Base-by-base conservation (phyloP, 2,113 vertebrate species). In the Alethe diademata region DNA sequence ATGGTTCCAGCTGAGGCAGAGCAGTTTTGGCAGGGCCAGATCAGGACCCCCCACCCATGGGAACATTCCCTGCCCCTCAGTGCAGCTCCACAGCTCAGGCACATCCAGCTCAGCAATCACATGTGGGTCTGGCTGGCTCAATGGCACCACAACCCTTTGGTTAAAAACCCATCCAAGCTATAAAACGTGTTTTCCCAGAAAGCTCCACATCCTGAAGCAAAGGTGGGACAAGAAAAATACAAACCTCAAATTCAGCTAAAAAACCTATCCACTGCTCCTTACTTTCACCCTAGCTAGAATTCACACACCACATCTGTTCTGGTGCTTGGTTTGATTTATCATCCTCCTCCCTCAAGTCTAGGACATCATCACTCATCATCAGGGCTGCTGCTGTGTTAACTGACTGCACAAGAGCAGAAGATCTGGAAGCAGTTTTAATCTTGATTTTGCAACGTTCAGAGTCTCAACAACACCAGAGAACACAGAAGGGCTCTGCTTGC, bases 401-500 rank as follows among this genome's bases (percentile, higher is more conserved):
- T 74, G 60, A 80, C 56, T 40, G 60, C 14, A 60, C 67, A 90
- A 70, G 48, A 96, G 43, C 38, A 74, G 20, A 57, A 90, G 16
- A 48, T 88, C 43, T 83, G 47, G 69, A 89, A 89, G 88, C 31
- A 71, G 72, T 62, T 88, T 88, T 40, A 43, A 43, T 66, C 31
- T 43, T 74, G 51, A 70, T 88, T 88, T 93, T 94, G 48, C 79
- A 93, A 88, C 42, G 48, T 36, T 28, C 48, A 66, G 64, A 70
- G 14, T 53, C 78, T 74, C 38, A 71, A 19, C 33, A 78, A 17
- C 31, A 88, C 14, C 51, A 94, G 28, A 92, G 35, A 86, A 51
- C 25, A 86, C 0, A 79, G 47, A 76, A 90, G n/a, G 9, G 10
- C 43, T 88, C 56, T 74, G n/a, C 64, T 86, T 74, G 19, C 67